These are phyloP conservation scores for Rhingia campestris DNA, from an alignment of 2,888 invertebrate species.

Conservation along the genomic window DNA sequence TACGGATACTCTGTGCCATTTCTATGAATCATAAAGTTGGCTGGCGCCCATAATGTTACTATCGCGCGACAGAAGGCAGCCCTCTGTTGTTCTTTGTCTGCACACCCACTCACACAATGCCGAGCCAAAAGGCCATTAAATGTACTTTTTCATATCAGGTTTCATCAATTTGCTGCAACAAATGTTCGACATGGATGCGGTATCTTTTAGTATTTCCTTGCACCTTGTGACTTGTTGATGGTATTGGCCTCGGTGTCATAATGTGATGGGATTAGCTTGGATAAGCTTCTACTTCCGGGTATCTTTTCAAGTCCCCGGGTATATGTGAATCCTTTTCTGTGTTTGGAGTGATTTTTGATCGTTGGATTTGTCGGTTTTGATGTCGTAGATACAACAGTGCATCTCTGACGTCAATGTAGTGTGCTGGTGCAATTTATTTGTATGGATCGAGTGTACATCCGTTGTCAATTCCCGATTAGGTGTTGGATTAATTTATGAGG, in stretches of 20 bases:
- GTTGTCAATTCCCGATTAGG: constrained; percentile 28
- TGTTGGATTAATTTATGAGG: constrained; percentile 33
- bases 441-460: constrained; percentile 11
- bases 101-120: neutral
- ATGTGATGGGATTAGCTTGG: constrained; percentile 39
- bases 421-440: too few species aligned
- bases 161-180: constrained; percentile 31
- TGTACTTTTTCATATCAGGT: constrained; percentile 24
- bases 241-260: constrained; percentile 43
- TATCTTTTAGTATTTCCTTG: constrained; percentile 39
- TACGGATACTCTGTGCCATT: constrained; percentile 10
- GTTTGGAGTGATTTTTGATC: constrained; percentile 17
- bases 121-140: constrained; percentile 15
- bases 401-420: too few species aligned
- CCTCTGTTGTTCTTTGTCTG: constrained; percentile 32
- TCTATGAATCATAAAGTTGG: constrained; percentile 43
- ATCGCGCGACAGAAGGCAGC: neutral
- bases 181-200: constrained; percentile 23
- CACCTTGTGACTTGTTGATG: constrained; percentile 53
- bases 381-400: constrained; percentile 15
- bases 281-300: constrained; percentile 40
- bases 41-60: constrained; percentile 3
- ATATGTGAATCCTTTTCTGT: constrained; percentile 27
- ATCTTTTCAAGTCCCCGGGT: neutral
- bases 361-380: constrained; percentile 5